Conservation (phyloP, 1,140 invertebrate species). For the Cyclargus thomasi region DNA sequence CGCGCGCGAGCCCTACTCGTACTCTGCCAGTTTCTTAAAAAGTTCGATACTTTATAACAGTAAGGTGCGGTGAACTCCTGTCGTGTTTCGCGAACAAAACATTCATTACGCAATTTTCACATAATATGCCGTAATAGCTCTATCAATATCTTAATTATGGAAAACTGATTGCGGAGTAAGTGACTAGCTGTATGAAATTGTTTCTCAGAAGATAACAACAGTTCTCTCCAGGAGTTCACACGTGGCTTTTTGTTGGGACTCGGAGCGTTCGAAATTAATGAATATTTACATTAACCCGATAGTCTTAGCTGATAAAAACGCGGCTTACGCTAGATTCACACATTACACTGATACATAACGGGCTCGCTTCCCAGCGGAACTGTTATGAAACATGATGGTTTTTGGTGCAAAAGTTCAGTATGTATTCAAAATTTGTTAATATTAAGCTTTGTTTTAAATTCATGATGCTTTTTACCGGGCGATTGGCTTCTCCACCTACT, state of each 20-base stretch:
- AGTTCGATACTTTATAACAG: too few species aligned
- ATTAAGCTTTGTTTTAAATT: background rate
- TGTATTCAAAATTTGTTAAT: conserved; percentile 3
- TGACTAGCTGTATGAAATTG: conserved; percentile 17
- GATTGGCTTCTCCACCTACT: too few species aligned
- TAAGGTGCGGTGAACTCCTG: background rate
- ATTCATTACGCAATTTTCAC: background rate
- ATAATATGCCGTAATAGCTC: conserved; percentile 3
- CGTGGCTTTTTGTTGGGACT: conserved; percentile 18
- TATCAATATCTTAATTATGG: conserved; percentile 14
- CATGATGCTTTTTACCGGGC: too few species aligned
- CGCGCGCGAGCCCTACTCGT: too few species aligned
- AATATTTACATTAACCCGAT: conserved; percentile 20
- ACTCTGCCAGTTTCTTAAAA: too few species aligned
- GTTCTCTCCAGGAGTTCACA: conserved; percentile 20
- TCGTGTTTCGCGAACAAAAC: background rate
- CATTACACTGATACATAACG: conserved; percentile 6
- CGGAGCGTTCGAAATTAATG: conserved; percentile 18
- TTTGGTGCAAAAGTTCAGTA: conserved; percentile 10
- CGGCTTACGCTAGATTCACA: conserved; percentile 9
- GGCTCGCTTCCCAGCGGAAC: background rate
- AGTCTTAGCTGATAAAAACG: conserved; percentile 15
- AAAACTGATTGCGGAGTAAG: conserved; percentile 1
- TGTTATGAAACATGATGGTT: conserved; percentile 3
- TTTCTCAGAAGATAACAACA: conserved; percentile 20